Evolutionary conservation across 2,113 vertebrate genomes (phyloP).

Genomic region (Phrynocephalus versicolor): DNA sequence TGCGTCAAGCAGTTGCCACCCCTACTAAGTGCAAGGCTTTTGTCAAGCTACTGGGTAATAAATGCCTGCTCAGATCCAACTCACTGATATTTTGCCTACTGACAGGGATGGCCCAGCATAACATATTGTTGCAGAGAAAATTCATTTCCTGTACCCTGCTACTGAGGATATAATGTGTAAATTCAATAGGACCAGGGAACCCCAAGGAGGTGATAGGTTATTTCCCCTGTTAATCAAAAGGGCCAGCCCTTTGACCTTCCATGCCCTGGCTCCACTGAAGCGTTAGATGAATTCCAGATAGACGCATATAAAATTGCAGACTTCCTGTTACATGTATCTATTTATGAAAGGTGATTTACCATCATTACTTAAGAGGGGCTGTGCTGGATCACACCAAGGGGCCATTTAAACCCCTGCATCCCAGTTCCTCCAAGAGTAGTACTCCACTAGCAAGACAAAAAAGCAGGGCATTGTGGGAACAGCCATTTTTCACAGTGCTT

Average conservation of each 20-base stretch:
- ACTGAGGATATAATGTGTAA: too few relatives aligned
- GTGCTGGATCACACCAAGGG: background rate
- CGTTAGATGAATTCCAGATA: background rate
- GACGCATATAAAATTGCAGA: too few relatives aligned
- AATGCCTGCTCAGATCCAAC: too few relatives aligned
- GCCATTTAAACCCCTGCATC: background rate
- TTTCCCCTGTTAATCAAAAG: background rate
- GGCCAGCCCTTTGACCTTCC: background rate
- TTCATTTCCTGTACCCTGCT: too few relatives aligned
- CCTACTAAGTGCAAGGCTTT: too few relatives aligned
- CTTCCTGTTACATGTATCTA: background rate
- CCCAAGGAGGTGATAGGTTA: too few relatives aligned
- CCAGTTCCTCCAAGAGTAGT: background rate
- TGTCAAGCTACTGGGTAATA: too few relatives aligned
- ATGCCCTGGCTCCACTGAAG: background rate
- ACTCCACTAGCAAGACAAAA: background rate
- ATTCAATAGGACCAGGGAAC: too few relatives aligned
- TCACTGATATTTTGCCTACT: too few relatives aligned
- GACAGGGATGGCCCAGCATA: too few relatives aligned
- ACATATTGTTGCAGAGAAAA: too few relatives aligned
- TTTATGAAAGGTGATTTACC: background rate
- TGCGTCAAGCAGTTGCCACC: too few relatives aligned
- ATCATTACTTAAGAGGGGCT: background rate
- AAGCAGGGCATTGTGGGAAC: background rate
- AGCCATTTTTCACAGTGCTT: background rate